Conservation (phyloP, 2,797 vertebrate genomes). For the Agapornis canus region DNA sequence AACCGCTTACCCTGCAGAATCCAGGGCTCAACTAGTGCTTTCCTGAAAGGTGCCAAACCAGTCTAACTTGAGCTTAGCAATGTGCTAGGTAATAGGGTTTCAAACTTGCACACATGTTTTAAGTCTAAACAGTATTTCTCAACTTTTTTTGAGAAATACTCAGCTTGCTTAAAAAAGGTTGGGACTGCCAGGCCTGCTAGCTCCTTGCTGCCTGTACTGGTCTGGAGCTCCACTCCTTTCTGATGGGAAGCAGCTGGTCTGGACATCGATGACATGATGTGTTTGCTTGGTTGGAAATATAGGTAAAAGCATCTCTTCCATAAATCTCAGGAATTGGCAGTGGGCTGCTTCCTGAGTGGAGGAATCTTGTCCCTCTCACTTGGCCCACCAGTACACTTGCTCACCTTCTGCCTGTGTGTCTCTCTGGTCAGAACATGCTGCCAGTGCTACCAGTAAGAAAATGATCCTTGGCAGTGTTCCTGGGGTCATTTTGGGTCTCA, state of each 20-base stretch:
- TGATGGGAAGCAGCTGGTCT: neutral
- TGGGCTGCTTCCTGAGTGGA: neutral
- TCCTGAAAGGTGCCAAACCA: slow-evolving; percentile 50
- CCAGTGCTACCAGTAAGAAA: slow-evolving; percentile 41
- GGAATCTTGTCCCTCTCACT: neutral
- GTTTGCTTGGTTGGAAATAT: neutral
- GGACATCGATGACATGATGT: neutral
- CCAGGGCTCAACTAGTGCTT: neutral
- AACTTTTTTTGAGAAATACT: neutral
- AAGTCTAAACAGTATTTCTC: neutral
- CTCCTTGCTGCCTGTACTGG: accelerated
- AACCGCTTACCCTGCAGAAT: neutral
- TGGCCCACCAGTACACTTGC: accelerated
- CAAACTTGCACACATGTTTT: neutral
- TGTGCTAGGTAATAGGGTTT: slow-evolving; percentile 41
- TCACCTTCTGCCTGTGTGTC: neutral
- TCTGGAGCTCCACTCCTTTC: neutral
- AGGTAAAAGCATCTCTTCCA: neutral
- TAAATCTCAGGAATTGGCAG: neutral
- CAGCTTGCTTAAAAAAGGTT: neutral
- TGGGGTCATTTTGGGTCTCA: slow-evolving; percentile 7
- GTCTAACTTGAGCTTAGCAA: slow-evolving; percentile 48
- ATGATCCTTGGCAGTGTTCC: slow-evolving; percentile 38
- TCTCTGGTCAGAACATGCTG: neutral
- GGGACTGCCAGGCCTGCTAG: neutral